Evolutionary conservation across 1,140 invertebrate species (phyloP), one percentile per base, ranked within the genome.

Genomic region (Stegodyphus dumicola): DNA sequence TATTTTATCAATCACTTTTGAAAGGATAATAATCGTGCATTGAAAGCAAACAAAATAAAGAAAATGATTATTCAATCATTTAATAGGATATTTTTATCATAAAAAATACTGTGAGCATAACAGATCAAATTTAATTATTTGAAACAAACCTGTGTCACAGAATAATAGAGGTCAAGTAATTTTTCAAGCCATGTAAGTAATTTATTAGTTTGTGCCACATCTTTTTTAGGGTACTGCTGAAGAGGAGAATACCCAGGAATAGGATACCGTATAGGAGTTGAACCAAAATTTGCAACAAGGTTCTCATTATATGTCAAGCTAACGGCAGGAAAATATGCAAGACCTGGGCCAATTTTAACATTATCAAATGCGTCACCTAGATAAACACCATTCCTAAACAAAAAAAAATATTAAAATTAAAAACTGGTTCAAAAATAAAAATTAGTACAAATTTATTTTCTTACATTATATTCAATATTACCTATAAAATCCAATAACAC

Each of bases 271-370:
- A 95, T 91, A 1, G 94, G 94, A 6, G 92, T 93, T 17, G 92
- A 92, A 70, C 95, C 95, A 89, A 96, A 97, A 89, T 96, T 96
- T 0, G 94, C 95, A 70, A 94, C 93, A 6, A 96, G 88, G 89
- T 93, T 94, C 90, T 96, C 95, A 52, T 93, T 92, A 87, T 93
- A 93, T 0, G 94, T 94, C 10, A 96, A 89, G 77, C 94, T 95
- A 5, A 96, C 93, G 7, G 95, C 93, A 48, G 92, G 92, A 89
- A 95, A 96, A 88, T 96, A 96, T 0, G 94, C 94, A 18, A 94
- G 91, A 0, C 94, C 94, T 2, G 93, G 91, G 5, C 95, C 95
- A 69, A 92, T 92, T 33, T 93, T 90, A 74, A 97, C 92, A 84
- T 93, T 93, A 10, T 92, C 92, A 89, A 96, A 96, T 0, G 95